These are phyloP conservation scores for Zosterops hypoxanthus DNA, from an alignment of 2,113 vertebrate species.

Conservation along the genomic window DNA sequence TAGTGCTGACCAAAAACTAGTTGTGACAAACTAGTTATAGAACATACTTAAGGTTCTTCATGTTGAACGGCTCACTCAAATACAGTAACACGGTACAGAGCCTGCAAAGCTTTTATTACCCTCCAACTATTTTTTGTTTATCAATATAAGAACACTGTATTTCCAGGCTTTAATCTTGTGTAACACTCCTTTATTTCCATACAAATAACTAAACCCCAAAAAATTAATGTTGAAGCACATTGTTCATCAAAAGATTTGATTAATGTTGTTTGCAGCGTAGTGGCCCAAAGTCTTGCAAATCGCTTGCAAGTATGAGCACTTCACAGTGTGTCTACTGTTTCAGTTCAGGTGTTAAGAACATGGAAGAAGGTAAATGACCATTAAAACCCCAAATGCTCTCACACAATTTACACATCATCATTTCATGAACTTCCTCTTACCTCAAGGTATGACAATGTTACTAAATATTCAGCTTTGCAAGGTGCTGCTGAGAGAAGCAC, in stretches of 20 bases:
- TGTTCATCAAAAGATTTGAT: not conserved
- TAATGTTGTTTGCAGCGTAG: not conserved
- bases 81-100: not conserved
- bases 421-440: not conserved
- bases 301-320: not conserved
- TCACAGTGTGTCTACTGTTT: not conserved
- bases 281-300: not conserved
- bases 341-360: not conserved
- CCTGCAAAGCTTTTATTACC: not conserved
- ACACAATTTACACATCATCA: not conserved
- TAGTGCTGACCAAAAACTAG: not conserved
- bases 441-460: not conserved
- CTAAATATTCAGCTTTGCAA: not conserved
- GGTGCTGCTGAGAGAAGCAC: not conserved
- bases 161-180: not conserved
- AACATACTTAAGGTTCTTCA: not conserved
- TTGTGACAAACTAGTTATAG: not conserved
- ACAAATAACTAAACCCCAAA: slow-evolving; percentile 13
- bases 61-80: not conserved
- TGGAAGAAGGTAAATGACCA: not conserved
- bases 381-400: not conserved
- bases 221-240: not conserved
- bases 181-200: not conserved
- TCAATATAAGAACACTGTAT: not conserved
- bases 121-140: not conserved